Base-by-base conservation (phyloP, 1,140 invertebrate genomes). In the Ceratitis capitata region DNA sequence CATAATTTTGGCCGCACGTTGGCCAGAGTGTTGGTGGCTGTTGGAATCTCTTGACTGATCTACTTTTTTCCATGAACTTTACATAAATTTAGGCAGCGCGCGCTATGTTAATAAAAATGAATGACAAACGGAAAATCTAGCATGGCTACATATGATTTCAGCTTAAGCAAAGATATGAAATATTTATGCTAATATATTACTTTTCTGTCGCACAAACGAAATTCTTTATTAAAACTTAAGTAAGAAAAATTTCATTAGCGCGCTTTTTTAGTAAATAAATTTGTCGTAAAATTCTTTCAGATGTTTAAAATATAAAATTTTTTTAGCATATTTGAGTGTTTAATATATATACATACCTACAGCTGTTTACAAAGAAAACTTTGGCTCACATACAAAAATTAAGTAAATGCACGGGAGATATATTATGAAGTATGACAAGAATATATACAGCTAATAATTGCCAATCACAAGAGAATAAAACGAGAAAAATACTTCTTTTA, bases 31-130 rank as follows among this genome's bases (percentile, higher is more conserved):
- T 6, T 32, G 58, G 4, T 74, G 39, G 14, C n/a, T 4, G n/a
- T 19, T 42, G 39, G n/a, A 0, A n/a, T 23, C n/a, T 14, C 23
- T 78, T 26, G 9, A 12, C n/a, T 32, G 42, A n/a, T 16, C 32
- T 23, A 14, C 39, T 12, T 78, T 78, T 47, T 12, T 12, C 32
- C 7, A 23, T 3, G n/a, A 10, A 26, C 14, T 26, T 78, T 26
- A 39, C 69, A 78, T 78, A 78, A 9, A 45, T 78, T 47, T 78
- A 78, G 69, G 35, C 64, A 69, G 32, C 64, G 26, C 64, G n/a
- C n/a, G n/a, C n/a, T n/a, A 10, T n/a, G 64, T 32, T 39, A 35
- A 19, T 69, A n/a, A 19, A 69, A 78, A 78, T 45, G 35, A 23
- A 45, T 47, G 9, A 23, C 45, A 23, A 69, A 35, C 19, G 16